Evolutionary conservation across 2,888 invertebrate genomes (phyloP).

Genomic region (Scaptomyza caliginosa): DNA sequence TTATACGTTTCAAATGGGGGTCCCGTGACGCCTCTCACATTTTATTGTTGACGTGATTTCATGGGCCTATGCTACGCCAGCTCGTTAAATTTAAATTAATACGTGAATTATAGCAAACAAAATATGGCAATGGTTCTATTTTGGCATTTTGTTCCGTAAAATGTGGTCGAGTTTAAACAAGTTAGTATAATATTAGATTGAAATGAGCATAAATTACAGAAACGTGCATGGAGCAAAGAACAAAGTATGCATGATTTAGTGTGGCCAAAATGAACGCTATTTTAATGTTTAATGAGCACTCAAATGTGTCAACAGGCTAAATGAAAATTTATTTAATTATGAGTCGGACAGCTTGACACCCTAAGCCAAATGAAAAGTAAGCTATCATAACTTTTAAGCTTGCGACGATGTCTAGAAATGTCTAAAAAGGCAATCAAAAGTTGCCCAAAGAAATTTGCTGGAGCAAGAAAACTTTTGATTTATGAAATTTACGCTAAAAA

Average conservation of each 20-base stretch:
- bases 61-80: constrained; percentile 9
- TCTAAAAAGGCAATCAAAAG: constrained; percentile 72
- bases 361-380: constrained; percentile 41
- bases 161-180: constrained; percentile 62
- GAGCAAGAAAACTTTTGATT: constrained; percentile 65
- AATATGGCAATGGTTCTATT: constrained; percentile 46
- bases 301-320: constrained; percentile 75
- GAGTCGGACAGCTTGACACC: constrained; percentile 33
- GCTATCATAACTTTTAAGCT: constrained; percentile 47
- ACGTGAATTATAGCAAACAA: constrained; percentile 48
- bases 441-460: constrained; percentile 43
- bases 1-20: constrained; percentile 40
- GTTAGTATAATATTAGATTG: constrained; percentile 61
- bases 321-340: constrained; percentile 74
- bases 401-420: constrained; percentile 29
- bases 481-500: constrained; percentile 73
- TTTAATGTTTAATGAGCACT: constrained; percentile 77
- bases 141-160: constrained; percentile 40
- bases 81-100: constrained; percentile 56
- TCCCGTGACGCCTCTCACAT: constrained; percentile 39
- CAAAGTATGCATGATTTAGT: constrained; percentile 68
- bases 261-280: constrained; percentile 46
- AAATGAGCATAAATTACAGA: constrained; percentile 65
- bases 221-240: constrained; percentile 52
- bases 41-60: constrained; percentile 52